phyloP scores from a whole-genome alignment of 2,113 vertebrate species.

The Embiotoca jacksoni region DNA sequence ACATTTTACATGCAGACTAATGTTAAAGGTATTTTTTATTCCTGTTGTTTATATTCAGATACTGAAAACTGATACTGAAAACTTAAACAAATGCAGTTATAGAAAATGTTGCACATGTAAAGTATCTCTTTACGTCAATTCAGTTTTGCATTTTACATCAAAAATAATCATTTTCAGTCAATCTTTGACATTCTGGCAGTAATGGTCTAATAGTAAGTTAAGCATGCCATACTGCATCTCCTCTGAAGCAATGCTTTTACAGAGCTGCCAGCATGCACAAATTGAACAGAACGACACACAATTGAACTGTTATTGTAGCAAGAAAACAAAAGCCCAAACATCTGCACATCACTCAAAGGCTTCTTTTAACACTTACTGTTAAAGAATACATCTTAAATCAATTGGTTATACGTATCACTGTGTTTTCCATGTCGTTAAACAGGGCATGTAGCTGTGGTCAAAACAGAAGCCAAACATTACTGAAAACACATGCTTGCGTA shows the following conservation, averaged over 20 bases:
- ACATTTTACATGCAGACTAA: no score
- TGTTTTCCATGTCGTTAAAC: constrained; percentile 4
- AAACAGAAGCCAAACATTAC: constrained; percentile 15
- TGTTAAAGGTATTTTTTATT: no score
- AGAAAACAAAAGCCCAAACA: background rate
- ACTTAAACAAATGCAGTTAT: no score
- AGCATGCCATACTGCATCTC: background rate
- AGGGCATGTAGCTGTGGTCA: background rate
- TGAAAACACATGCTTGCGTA: background rate
- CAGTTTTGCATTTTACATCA: no score
- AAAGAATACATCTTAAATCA: constrained; percentile 11
- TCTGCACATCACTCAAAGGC: background rate
- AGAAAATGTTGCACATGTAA: no score
- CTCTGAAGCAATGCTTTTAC: background rate
- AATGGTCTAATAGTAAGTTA: background rate
- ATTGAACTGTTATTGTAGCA: background rate
- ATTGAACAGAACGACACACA: background rate
- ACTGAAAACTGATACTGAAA: no score
- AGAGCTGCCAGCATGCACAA: background rate
- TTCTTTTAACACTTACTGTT: constrained; percentile 54
- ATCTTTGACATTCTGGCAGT: no score
- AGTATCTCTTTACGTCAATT: no score
- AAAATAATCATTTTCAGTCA: no score
- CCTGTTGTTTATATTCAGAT: no score
- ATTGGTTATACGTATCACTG: background rate